A percentile compares a stretch with the other conserved stretches of the same genome.
Evolutionary conservation across 2,888 invertebrate genomes (phyloP).

Genomic region (Tinea pellionella): DNA sequence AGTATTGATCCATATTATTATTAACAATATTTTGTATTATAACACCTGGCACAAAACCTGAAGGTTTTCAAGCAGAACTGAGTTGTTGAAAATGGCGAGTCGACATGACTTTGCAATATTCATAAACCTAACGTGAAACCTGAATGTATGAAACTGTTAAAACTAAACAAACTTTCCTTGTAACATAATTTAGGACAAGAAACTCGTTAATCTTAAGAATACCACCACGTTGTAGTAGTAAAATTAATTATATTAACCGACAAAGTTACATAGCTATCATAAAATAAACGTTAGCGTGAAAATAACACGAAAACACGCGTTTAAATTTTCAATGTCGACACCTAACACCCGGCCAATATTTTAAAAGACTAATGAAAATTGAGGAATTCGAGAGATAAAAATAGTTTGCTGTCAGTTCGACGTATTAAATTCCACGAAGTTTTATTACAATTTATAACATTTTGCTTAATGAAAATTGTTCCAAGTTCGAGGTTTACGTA

Average conservation of each 20-base stretch:
- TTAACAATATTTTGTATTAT: not conserved
- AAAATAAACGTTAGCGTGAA: not conserved
- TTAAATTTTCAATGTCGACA: not conserved
- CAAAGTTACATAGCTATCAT: not conserved
- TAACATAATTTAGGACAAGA: not conserved
- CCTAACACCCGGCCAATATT: not conserved
- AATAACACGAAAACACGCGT: not conserved
- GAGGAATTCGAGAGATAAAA: not conserved
- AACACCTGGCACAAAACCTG: not conserved
- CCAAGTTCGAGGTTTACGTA: too few relatives aligned
- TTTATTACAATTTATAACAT: too few relatives aligned
- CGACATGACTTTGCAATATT: not conserved
- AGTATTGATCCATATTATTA: not conserved
- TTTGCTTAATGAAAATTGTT: too few relatives aligned
- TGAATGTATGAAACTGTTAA: not conserved
- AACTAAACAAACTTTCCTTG: not conserved
- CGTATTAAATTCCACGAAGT: not conserved
- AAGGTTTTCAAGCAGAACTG: not conserved
- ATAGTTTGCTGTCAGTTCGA: not conserved
- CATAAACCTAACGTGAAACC: not conserved
- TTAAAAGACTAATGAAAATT: not conserved
- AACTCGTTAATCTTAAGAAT: not conserved
- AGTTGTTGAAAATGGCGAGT: not conserved
- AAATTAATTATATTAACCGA: not conserved
- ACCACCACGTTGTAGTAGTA: not conserved